Base-by-base conservation (phyloP, 2,113 vertebrate genomes). In the Promerops cafer region DNA sequence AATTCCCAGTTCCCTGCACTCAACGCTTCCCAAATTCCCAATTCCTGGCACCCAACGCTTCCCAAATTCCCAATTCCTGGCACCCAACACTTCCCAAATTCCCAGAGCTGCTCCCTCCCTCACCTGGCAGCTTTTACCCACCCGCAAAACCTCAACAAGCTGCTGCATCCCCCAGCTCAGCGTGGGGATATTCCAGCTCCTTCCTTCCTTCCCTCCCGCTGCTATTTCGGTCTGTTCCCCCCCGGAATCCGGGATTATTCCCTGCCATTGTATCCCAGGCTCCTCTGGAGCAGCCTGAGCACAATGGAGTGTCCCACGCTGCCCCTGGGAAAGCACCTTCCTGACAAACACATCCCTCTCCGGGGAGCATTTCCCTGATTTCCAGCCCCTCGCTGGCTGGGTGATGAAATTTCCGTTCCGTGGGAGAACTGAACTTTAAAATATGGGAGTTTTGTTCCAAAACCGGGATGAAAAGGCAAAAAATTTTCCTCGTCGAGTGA, bases 241-340 rank as follows among this genome's bases (percentile, higher is more conserved):
- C 9, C 64, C 17, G 59, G 42, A 88, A 33, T 37, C 13, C 1
- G 1, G 88, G 77, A 39, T 40, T 0, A 1, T 50, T 95, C 95
- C 56, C 92, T 54, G 30, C 90, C 76, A 40, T 89, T 93, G 83
- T 77, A 4, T 28, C 90, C 95, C 90, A 10, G 57, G 81, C 84
- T 66, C 37, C 93, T 79, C 9, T 21, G 7, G 70, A 87, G 91
- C 83, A 72, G 79, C 60, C 75, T 12, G 54, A 96, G 94, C 94
- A 95, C 89, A 97, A 93, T 56, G 77, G 37, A 93, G 87, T 0
- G 47, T 82, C 86, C 93, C 49, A 1, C 87, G 8, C 69, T 33
- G 64, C 89, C 94, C 95, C 50, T 45, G 96, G 91, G 91, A 74
- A 33, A 49, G 37, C 93, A 93, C 91, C 93, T 92, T 91, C 95